Percentiles rank a stretch among this genome's conserved stretches.
phyloP scores from a whole-genome alignment of 2,797 vertebrate genomes.

The Anguilla marmorata region DNA sequence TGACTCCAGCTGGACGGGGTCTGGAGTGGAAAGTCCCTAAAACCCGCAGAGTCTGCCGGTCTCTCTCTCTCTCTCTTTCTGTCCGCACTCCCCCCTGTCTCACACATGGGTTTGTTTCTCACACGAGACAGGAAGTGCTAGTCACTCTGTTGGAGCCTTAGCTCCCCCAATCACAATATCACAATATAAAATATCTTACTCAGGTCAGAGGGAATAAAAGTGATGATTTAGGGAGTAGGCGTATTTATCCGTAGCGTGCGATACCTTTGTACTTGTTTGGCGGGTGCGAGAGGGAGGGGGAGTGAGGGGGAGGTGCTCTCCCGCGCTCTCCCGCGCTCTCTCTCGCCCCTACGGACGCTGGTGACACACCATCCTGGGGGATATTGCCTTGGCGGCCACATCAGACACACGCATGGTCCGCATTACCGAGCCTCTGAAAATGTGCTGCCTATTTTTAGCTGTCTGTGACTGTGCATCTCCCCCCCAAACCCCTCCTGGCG shows the following conservation, averaged over 20 bases:
- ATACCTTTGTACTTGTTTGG: slow-evolving; percentile 20
- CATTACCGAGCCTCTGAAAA: slow-evolving; percentile 63
- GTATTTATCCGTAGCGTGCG: slow-evolving; percentile 19
- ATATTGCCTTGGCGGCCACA: slow-evolving; percentile 41
- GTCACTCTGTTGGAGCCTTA: slow-evolving; percentile 59
- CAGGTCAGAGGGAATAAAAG: slow-evolving; percentile 28
- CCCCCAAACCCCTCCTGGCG: slow-evolving; percentile 4
- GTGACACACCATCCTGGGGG: slow-evolving; percentile 49
- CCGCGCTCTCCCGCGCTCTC: neutral
- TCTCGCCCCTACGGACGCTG: slow-evolving; percentile 32
- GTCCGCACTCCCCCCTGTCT: slow-evolving; percentile 54
- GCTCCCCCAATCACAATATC: slow-evolving; percentile 41
- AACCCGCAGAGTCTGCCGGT: slow-evolving; percentile 57
- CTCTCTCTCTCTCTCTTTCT: slow-evolving; percentile 65
- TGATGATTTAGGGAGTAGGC: slow-evolving; percentile 27
- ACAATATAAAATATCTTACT: slow-evolving; percentile 9
- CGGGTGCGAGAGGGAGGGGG: slow-evolving; percentile 36
- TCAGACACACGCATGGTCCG: slow-evolving; percentile 61
- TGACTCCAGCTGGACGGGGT: slow-evolving; percentile 65
- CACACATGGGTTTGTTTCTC: slow-evolving; percentile 20
- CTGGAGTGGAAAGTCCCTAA: slow-evolving; percentile 78
- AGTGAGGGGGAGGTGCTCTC: slow-evolving; percentile 42
- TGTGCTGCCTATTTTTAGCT: slow-evolving; percentile 60
- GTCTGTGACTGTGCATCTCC: slow-evolving; percentile 48
- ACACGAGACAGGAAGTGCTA: slow-evolving; percentile 71